Evolutionary conservation across 2,888 invertebrate species (phyloP).

Genomic region (Caenorhabditis becei): DNA sequence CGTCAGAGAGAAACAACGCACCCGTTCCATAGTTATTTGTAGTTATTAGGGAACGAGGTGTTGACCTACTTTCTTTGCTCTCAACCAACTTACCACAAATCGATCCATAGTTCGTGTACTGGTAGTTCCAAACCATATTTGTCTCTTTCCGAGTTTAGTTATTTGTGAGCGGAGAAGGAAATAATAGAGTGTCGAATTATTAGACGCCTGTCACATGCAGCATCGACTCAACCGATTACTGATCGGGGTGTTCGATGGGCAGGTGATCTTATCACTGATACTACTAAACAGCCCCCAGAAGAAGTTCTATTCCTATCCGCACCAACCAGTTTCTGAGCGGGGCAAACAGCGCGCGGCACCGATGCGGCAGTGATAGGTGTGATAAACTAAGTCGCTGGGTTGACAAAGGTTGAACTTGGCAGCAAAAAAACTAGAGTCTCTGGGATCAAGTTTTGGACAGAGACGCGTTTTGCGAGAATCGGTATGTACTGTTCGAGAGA

Average conservation of each 20-base stretch:
- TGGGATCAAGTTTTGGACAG: constrained; percentile 19
- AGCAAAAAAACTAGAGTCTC: constrained; percentile 22
- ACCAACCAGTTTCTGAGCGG: constrained; percentile 15
- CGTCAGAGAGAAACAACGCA: constrained; percentile 3
- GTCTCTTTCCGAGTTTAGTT: neutral
- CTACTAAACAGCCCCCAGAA: neutral
- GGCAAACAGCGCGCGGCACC: constrained; percentile 21
- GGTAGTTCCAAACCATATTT: constrained; percentile 31
- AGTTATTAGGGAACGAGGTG: constrained; percentile 10
- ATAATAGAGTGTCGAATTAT: too few relatives aligned
- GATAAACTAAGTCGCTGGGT: constrained; percentile 7
- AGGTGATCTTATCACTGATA: constrained; percentile 49
- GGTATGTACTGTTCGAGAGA: neutral
- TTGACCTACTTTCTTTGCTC: constrained; percentile 8
- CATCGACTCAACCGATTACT: constrained; percentile 13
- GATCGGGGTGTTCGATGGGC: constrained; percentile 36
- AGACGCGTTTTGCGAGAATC: neutral
- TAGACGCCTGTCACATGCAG: constrained; percentile 31
- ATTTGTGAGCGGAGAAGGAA: neutral
- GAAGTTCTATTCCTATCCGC: neutral
- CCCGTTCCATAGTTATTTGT: neutral
- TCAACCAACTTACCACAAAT: constrained; percentile 28
- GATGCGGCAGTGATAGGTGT: constrained; percentile 24
- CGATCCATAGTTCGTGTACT: constrained; percentile 52
- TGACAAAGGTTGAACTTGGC: constrained; percentile 33